Evolutionary conservation across 2,888 invertebrate genomes (phyloP).

Genomic region (Hipparchia semele): DNA sequence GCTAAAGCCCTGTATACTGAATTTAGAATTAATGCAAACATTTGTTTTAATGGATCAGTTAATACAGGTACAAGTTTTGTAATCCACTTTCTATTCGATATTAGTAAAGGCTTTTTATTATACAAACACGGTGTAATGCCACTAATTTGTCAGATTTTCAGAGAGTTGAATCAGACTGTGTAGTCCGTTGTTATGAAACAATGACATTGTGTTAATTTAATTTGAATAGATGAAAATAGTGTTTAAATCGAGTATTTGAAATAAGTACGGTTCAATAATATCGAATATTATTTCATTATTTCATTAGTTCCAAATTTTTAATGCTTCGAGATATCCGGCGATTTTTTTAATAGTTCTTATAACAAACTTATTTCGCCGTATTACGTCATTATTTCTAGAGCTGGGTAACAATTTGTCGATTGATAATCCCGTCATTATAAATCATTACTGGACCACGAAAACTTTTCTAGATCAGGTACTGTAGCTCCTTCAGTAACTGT

Average conservation of each 20-base stretch:
- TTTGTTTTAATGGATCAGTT: constrained; percentile 31
- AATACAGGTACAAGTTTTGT: constrained; percentile 24
- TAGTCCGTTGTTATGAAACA: constrained; percentile 38
- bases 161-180: constrained; percentile 42
- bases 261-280: not conserved
- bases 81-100: constrained; percentile 29
- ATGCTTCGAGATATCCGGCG: too few relatives aligned
- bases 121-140: constrained; percentile 40
- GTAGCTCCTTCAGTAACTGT: too few relatives aligned
- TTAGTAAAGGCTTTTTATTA: constrained; percentile 39
- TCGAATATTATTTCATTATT: not conserved
- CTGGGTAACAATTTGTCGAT: too few relatives aligned
- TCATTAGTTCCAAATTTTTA: too few relatives aligned
- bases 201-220: constrained; percentile 25
- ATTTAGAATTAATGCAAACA: constrained; percentile 29
- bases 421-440: not conserved
- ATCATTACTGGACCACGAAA: not conserved
- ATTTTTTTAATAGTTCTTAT: too few relatives aligned
- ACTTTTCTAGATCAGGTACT: not conserved
- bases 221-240: constrained; percentile 7
- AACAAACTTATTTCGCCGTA: too few relatives aligned
- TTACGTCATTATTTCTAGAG: too few relatives aligned
- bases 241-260: not conserved
- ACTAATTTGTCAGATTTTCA: constrained; percentile 45
- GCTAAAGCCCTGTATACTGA: constrained; percentile 22